Conservation (phyloP, 1,140 invertebrate genomes). For the Daktulosphaira vitifoliae region DNA sequence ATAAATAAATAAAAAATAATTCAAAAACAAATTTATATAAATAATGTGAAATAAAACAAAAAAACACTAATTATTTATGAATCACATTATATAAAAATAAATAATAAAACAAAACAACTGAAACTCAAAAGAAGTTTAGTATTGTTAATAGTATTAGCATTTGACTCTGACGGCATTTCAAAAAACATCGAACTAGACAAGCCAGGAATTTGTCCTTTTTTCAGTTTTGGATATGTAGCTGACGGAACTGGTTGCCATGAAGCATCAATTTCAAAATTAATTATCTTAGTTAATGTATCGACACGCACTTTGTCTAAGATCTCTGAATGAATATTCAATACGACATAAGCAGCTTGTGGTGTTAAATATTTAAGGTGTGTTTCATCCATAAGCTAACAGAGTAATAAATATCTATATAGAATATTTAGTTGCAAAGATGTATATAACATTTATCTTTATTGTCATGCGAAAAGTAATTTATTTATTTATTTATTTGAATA, state of each 20-base stretch:
- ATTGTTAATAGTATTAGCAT: not conserved
- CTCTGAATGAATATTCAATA: slow-evolving; percentile 12
- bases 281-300: not conserved
- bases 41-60: not conserved
- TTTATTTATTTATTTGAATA: too few species aligned
- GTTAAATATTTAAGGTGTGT: slow-evolving; percentile 11
- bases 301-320: not conserved
- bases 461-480: too few species aligned
- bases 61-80: not conserved
- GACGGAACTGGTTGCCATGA: not conserved
- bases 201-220: too few species aligned
- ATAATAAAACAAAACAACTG: not conserved
- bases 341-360: not conserved
- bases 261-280: slow-evolving; percentile 6
- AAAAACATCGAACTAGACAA: too few species aligned
- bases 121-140: not conserved
- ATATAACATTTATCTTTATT: too few species aligned
- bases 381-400: slow-evolving; percentile 2
- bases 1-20: too few species aligned
- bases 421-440: too few species aligned
- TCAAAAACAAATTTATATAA: not conserved
- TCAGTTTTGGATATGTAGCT: not conserved
- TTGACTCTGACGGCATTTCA: slow-evolving; percentile 1
- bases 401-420: too few species aligned
- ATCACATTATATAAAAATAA: not conserved